A percentile compares a stretch with the other conserved stretches of the same genome.
Evolutionary conservation across 1,140 invertebrate genomes (phyloP).

Genomic region (Zaprionus tsacasi): DNA sequence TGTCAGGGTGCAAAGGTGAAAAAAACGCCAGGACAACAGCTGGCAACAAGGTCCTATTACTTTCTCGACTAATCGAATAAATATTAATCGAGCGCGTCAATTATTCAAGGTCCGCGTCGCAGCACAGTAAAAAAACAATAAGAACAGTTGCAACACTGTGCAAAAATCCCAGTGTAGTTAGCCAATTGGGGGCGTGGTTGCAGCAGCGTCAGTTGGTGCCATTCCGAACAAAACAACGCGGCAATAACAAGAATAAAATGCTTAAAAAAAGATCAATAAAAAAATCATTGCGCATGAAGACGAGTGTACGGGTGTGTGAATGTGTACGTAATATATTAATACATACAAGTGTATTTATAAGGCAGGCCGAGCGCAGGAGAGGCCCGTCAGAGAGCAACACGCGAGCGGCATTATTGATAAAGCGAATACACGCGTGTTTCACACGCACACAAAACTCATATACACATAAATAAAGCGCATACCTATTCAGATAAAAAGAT

Average conservation of each 20-base stretch:
- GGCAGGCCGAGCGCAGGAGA: conserved; percentile 2
- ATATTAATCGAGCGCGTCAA: conserved; percentile 44
- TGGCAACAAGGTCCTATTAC: conserved; percentile 12
- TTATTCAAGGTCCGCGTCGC: conserved; percentile 42
- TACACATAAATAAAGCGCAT: not conserved
- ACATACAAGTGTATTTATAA: conserved; percentile 15
- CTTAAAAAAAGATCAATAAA: conserved; percentile 70
- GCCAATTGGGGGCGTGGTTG: conserved; percentile 34
- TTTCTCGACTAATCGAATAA: not conserved
- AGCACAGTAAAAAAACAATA: not conserved
- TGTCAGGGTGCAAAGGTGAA: conserved; percentile 5
- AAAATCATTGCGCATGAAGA: conserved; percentile 36
- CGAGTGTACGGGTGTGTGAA: not conserved
- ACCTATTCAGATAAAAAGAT: conserved; percentile 9
- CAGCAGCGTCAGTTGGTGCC: conserved; percentile 47
- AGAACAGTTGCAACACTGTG: conserved; percentile 13
- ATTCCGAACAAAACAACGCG: conserved; percentile 27
- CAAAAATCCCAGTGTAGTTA: not conserved
- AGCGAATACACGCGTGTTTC: conserved; percentile 41
- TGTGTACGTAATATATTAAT: not conserved
- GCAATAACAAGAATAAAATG: conserved; percentile 27
- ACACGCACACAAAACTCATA: conserved; percentile 20
- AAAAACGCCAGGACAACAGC: conserved; percentile 42
- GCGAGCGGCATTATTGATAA: conserved; percentile 63
- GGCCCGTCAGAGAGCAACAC: conserved; percentile 51